Evolutionary conservation across 1,140 invertebrate genomes (phyloP).

Genomic region (Drosophila trapezifrons): DNA sequence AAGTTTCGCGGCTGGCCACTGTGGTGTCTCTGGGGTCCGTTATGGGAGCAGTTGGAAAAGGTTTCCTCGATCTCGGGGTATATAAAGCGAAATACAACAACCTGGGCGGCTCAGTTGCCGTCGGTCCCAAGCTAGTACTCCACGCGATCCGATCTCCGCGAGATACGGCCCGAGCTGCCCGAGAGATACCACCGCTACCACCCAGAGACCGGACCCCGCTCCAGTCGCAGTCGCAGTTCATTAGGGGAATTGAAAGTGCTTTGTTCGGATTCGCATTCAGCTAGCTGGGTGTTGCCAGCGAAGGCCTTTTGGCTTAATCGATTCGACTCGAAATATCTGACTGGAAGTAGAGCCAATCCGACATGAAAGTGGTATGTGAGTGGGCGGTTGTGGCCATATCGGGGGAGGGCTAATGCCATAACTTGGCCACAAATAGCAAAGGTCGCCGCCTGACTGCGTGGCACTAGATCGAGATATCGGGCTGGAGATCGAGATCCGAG

Average conservation of each 20-base stretch:
- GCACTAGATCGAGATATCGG: conserved; percentile 27
- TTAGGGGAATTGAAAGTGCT: conserved; percentile 76
- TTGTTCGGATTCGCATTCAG: conserved; percentile 63
- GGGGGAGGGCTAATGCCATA: conserved; percentile 5
- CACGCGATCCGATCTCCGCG: conserved; percentile 52
- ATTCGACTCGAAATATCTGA: conserved; percentile 70
- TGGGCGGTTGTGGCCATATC: conserved; percentile 13
- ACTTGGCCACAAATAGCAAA: conserved; percentile 44
- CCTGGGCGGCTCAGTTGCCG: conserved; percentile 78
- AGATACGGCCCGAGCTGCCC: conserved; percentile 24
- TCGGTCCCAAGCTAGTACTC: conserved; percentile 70
- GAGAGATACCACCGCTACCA: conserved; percentile 7
- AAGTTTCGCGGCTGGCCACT: conserved; percentile 52
- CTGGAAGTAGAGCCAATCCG: conserved; percentile 34
- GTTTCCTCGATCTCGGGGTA: conserved; percentile 65
- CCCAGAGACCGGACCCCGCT: conserved; percentile 23
- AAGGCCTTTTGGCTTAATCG: conserved; percentile 76
- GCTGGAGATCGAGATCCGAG: conserved; percentile 7
- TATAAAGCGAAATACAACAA: conserved; percentile 81
- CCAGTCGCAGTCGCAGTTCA: conserved; percentile 60
- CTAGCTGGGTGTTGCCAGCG: conserved; percentile 76
- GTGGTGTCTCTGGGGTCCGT: conserved; percentile 36
- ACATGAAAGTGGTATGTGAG: conserved; percentile 80
- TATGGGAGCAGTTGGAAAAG: conserved; percentile 61
- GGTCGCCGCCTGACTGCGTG: conserved; percentile 64